Evolutionary conservation across 2,797 vertebrate genomes (phyloP).

Genomic region (Paratrypauchen microcephalus): DNA sequence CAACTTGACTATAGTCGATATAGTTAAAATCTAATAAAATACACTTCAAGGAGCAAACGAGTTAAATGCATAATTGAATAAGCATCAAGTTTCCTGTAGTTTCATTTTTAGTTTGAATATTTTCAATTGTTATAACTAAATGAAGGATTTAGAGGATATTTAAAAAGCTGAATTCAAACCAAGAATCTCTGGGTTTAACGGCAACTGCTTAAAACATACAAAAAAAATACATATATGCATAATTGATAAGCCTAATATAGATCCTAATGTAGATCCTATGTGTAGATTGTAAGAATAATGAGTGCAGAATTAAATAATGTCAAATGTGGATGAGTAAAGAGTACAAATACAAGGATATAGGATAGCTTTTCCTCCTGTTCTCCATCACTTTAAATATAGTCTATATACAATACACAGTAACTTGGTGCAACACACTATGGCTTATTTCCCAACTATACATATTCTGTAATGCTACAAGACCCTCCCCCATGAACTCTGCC

Average conservation of each 20-base stretch:
- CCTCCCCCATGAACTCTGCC: not conserved
- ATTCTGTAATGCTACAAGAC: slow-evolving; percentile 1
- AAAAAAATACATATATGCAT: too few species aligned
- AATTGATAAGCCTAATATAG: not conserved
- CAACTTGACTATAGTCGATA: slow-evolving; percentile 2
- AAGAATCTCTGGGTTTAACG: not conserved
- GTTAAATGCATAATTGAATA: not conserved
- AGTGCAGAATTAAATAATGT: too few species aligned
- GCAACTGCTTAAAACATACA: too few species aligned
- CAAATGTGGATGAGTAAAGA: too few species aligned
- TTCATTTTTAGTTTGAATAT: too few species aligned
- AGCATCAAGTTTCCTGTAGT: too few species aligned
- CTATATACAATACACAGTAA: not conserved
- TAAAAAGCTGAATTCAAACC: not conserved
- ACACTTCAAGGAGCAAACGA: not conserved
- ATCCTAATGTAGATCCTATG: not conserved
- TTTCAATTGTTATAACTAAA: too few species aligned
- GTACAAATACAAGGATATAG: too few species aligned
- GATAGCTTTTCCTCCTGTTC: not conserved
- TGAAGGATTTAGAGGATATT: too few species aligned
- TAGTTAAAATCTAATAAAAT: not conserved
- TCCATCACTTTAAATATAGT: not conserved
- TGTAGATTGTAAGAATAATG: too few species aligned
- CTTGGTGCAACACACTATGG: not conserved
- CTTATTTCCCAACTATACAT: slow-evolving; percentile 11